These are phyloP conservation scores for Spea bombifrons DNA, from an alignment of 2,113 vertebrate genomes.

Conservation along the genomic window DNA sequence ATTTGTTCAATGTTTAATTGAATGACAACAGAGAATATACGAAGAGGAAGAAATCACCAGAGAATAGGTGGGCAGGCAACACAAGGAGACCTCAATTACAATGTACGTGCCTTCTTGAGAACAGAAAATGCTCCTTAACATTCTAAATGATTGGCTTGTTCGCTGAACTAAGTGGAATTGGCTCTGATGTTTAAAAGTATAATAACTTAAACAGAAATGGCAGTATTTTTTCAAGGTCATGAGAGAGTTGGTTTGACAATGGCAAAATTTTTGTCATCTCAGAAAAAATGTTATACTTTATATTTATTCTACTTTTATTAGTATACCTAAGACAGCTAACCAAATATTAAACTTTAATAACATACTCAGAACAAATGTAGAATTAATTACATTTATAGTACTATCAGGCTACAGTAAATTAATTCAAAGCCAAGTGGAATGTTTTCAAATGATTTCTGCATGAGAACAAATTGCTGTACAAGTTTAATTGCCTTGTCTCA, in stretches of 20 bases:
- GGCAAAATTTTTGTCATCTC: background rate
- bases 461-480: too few species aligned
- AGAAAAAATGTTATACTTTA: background rate
- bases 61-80: background rate
- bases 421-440: too few species aligned
- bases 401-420: too few species aligned
- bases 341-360: too few species aligned
- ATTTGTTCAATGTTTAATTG: background rate
- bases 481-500: too few species aligned
- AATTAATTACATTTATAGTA: too few species aligned
- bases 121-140: conserved; percentile 14
- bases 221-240: conserved; percentile 21
- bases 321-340: too few species aligned
- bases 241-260: background rate
- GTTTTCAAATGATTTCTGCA: too few species aligned
- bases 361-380: too few species aligned
- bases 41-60: background rate
- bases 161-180: conserved; percentile 13
- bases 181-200: background rate
- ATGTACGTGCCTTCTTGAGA: conserved; percentile 4
- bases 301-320: background rate
- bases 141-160: conserved; percentile 16
- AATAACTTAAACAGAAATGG: conserved; percentile 14
- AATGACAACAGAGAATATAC: background rate
- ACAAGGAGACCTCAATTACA: background rate